Evolutionary conservation across 1,140 invertebrate species (phyloP), one percentile per base, ranked within the genome.

Genomic region (Zaprionus taronus): DNA sequence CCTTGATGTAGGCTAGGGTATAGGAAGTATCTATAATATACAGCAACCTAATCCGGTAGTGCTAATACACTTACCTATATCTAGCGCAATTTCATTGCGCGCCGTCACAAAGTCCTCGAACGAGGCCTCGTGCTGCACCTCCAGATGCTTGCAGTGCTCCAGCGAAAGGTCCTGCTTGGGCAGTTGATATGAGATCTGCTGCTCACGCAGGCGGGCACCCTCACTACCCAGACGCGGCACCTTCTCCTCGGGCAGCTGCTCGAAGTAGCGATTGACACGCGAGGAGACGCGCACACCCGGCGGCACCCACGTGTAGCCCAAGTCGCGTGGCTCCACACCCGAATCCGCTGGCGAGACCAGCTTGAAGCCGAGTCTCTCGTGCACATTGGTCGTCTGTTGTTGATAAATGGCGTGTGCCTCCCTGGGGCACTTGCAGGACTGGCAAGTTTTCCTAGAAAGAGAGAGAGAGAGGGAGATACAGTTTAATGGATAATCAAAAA

Each of bases 111-210:
- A 99, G 93, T 98, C 97, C 92, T 97, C 95, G 91, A 96, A 98
- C 77, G 95, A 96, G 53, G 95, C 95, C 84, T 95, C 94, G 92
- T 97, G 95, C 83, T 96, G 94, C 9, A 95, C 93, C 79, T 97
- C 96, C 65, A 99, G 94, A 92, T 98, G 97, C 85, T 96, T 96
- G 92, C 98, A 98, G 91, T 98, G 98, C 60, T 96, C 95, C 77
- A 97, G 93, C 15, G 97, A 97, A 44, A 99, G 94, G 93, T 99
- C 99, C 94, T 99, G 98, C 93, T 97, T 98, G 15, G 98, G 98
- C 80, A 99, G 94, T 93, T 99, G 98, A 60, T 95, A 94, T 63
- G 98, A 96, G 72, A 99, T 93, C 93, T 98, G 97, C 74, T 96
- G 95, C 90, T 97, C 95, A 77, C 98, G 92, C 93, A 96, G 94